Evolutionary conservation across 1,140 invertebrate genomes (phyloP).

Genomic region (Drosophila tani): DNA sequence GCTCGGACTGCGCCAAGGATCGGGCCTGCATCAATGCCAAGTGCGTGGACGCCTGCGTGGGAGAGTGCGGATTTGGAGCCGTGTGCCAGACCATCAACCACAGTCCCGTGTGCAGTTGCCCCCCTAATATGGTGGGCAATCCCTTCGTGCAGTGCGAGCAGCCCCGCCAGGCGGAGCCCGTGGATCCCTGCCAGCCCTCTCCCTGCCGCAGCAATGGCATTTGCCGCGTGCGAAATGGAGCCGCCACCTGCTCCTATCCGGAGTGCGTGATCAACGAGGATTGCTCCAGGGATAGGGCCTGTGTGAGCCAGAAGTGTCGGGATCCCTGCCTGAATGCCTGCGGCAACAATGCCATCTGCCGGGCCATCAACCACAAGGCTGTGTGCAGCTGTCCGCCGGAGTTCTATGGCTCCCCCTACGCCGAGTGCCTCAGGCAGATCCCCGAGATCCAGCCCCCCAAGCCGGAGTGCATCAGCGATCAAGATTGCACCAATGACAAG

Average conservation of each 20-base stretch:
- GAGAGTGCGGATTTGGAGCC: slow-evolving; percentile 88
- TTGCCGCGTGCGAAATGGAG: slow-evolving; percentile 89
- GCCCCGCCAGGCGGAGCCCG: slow-evolving; percentile 75
- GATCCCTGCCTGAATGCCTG: slow-evolving; percentile 93
- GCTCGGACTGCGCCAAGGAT: slow-evolving; percentile 91
- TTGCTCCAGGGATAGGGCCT: slow-evolving; percentile 92
- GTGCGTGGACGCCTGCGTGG: slow-evolving; percentile 93
- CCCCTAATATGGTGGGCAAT: slow-evolving; percentile 87
- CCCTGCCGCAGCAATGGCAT: slow-evolving; percentile 92
- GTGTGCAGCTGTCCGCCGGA: slow-evolving; percentile 92
- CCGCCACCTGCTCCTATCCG: slow-evolving; percentile 92
- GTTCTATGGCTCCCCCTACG: slow-evolving; percentile 92
- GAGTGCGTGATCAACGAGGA: slow-evolving; percentile 94
- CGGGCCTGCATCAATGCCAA: slow-evolving; percentile 92
- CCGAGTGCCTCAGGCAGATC: slow-evolving; percentile 88
- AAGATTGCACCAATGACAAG: slow-evolving; percentile 93
- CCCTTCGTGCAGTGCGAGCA: slow-evolving; percentile 90
- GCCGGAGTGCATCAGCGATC: slow-evolving; percentile 92
- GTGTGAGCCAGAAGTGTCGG: slow-evolving; percentile 92
- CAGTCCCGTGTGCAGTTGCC: slow-evolving; percentile 91
- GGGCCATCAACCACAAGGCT: slow-evolving; percentile 92
- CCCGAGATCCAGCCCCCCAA: slow-evolving; percentile 86
- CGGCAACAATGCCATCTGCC: slow-evolving; percentile 94
- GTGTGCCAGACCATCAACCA: slow-evolving; percentile 90
- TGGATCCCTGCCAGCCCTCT: slow-evolving; percentile 92